phyloP scores from a whole-genome alignment of 2,888 invertebrate genomes.

The Ferdinandea cuprea region DNA sequence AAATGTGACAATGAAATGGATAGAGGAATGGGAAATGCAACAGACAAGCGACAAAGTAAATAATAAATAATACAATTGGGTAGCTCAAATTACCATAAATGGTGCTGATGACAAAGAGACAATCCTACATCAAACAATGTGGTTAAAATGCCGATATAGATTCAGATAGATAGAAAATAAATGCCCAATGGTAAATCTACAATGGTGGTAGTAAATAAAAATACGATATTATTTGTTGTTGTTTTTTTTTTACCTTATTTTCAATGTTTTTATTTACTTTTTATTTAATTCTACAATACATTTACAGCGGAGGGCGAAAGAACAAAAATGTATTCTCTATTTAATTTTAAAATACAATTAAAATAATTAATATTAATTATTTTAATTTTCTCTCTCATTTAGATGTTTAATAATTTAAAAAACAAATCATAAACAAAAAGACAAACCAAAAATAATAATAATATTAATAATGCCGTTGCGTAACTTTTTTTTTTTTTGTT shows the following conservation, averaged over 20 bases:
- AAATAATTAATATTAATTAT: slow-evolving; percentile 81
- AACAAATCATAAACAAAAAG: slow-evolving; percentile 74
- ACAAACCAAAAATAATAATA: slow-evolving; percentile 71
- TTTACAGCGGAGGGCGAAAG: slow-evolving; percentile 83
- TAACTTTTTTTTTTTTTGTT: slow-evolving; percentile 60
- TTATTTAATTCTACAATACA: slow-evolving; percentile 83
- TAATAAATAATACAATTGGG: neutral
- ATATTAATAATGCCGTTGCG: slow-evolving; percentile 65
- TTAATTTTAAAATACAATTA: slow-evolving; percentile 75
- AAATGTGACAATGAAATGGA: neutral
- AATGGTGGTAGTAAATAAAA: slow-evolving; percentile 53
- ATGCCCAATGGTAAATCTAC: slow-evolving; percentile 31
- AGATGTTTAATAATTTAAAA: slow-evolving; percentile 76
- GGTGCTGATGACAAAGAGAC: slow-evolving; percentile 3
- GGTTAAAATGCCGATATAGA: too few species aligned
- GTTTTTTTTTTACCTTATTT: slow-evolving; percentile 69
- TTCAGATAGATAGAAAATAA: slow-evolving; percentile 12
- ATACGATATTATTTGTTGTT: slow-evolving; percentile 63
- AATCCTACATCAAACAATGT: neutral
- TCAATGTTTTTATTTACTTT: slow-evolving; percentile 79
- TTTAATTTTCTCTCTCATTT: slow-evolving; percentile 78
- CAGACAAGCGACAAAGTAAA: neutral
- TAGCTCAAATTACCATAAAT: neutral
- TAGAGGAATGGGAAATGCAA: neutral
- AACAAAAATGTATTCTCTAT: slow-evolving; percentile 80